phyloP scores from a whole-genome alignment of 2,113 vertebrate genomes.

The Python bivittatus region DNA sequence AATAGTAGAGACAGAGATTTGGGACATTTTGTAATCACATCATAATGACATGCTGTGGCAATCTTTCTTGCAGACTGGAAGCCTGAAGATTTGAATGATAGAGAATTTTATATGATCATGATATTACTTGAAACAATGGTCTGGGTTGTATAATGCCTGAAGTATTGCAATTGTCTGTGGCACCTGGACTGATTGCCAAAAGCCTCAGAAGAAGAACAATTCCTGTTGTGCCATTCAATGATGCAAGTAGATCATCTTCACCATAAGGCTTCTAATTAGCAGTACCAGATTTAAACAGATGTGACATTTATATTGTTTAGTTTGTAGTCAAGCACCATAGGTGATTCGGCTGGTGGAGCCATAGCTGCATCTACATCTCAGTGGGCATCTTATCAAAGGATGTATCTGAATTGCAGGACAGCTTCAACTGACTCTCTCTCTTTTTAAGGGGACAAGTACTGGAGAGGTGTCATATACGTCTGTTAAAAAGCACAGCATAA shows the following conservation, averaged over 20 bases:
- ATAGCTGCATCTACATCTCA: conserved; percentile 12
- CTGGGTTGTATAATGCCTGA: conserved; percentile 10
- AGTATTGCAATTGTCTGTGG: not conserved
- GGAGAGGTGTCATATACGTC: conserved; percentile 21
- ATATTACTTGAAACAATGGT: not conserved
- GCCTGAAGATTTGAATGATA: not conserved
- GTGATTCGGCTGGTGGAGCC: conserved; percentile 40
- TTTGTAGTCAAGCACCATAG: conserved; percentile 38
- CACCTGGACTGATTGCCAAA: conserved; percentile 34
- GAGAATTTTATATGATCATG: not conserved
- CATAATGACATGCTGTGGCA: not conserved
- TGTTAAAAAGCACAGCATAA: conserved; percentile 33
- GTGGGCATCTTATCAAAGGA: conserved; percentile 32
- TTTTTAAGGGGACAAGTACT: not conserved
- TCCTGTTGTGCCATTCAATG: not conserved
- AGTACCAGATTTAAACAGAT: conserved; percentile 45
- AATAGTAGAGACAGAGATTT: not conserved
- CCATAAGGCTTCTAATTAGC: conserved; percentile 45
- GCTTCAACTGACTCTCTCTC: conserved; percentile 20
- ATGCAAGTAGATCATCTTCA: conserved; percentile 32
- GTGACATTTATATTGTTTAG: conserved; percentile 51
- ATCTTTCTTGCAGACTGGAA: fast-evolving
- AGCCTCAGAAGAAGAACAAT: conserved; percentile 8
- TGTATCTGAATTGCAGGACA: conserved; percentile 16
- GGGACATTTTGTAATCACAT: not conserved